A percentile compares a stretch with the other conserved stretches of the same genome.
Evolutionary conservation across 2,888 invertebrate species (phyloP).

Genomic region (Chorisops tibialis): DNA sequence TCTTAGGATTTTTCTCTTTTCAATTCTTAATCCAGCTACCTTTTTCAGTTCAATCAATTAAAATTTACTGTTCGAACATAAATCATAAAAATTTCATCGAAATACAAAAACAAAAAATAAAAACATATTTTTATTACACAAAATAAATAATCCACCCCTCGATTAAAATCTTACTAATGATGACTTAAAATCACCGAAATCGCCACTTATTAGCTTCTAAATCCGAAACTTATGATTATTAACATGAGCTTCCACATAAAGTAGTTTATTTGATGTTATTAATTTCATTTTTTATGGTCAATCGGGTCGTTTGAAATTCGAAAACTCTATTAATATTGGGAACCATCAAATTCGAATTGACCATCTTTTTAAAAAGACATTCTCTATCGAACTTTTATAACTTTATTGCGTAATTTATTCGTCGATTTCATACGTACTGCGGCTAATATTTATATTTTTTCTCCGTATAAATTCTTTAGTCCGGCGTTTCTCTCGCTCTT

Average conservation of each 20-base stretch:
- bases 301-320: conserved; percentile 7
- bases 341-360: conserved; percentile 7
- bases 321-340: conserved; percentile 17
- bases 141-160: conserved; percentile 15
- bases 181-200: conserved; percentile 12
- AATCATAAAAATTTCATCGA: too few species aligned
- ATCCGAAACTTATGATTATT: conserved; percentile 24
- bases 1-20: too few species aligned
- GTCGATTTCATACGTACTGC: neutral
- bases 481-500: neutral
- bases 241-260: neutral
- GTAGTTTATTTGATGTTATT: conserved; percentile 4
- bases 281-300: conserved; percentile 11
- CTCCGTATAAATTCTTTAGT: conserved; percentile 3
- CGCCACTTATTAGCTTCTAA: conserved; percentile 23
- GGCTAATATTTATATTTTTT: neutral
- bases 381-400: conserved; percentile 20
- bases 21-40: too few species aligned
- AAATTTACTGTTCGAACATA: too few species aligned
- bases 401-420: conserved; percentile 12
- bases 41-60: too few species aligned
- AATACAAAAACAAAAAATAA: too few species aligned
- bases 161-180: conserved; percentile 14
- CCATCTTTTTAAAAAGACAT: conserved; percentile 26
- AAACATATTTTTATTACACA: neutral